Evolutionary conservation across 92 coral and sea anemone species (phyloP).

Genomic region (Phenganax stokvisi): DNA sequence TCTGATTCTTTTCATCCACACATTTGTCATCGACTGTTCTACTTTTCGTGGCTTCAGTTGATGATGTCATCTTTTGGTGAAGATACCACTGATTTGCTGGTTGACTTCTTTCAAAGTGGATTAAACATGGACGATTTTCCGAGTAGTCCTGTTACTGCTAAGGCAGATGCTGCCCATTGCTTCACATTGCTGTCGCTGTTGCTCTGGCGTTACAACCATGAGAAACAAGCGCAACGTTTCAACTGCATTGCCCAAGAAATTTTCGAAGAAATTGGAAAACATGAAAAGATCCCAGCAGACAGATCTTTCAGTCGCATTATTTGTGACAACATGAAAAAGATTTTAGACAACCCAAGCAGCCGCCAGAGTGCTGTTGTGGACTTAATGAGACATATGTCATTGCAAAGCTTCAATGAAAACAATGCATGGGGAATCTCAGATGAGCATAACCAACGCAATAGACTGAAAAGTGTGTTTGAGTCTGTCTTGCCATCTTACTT

Average conservation of each 20-base stretch:
- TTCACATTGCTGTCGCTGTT: constrained; percentile 6
- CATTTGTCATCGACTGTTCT: neutral
- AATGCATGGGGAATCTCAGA: neutral
- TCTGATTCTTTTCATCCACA: constrained; percentile 17
- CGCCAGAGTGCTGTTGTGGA: neutral
- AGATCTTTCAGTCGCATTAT: constrained; percentile 1
- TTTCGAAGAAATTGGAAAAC: neutral
- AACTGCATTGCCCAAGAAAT: constrained; percentile 10
- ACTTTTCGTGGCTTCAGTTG: neutral
- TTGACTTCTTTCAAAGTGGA: constrained; percentile 11
- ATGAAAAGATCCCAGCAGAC: neutral
- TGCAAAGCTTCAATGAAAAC: neutral
- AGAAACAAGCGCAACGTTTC: neutral
- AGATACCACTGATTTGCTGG: neutral
- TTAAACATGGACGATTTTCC: neutral
- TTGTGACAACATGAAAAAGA: neutral
- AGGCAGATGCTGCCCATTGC: constrained; percentile 17
- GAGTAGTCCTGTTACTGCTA: neutral
- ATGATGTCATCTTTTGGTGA: neutral
- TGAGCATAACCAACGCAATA: neutral
- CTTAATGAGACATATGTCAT: neutral
- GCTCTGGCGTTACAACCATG: neutral
- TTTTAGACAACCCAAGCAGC: neutral
- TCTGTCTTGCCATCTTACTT: neutral
- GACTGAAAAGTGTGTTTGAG: neutral